Evolutionary conservation across 2,888 invertebrate species (phyloP).

Genomic region (Lochmaea capreae): DNA sequence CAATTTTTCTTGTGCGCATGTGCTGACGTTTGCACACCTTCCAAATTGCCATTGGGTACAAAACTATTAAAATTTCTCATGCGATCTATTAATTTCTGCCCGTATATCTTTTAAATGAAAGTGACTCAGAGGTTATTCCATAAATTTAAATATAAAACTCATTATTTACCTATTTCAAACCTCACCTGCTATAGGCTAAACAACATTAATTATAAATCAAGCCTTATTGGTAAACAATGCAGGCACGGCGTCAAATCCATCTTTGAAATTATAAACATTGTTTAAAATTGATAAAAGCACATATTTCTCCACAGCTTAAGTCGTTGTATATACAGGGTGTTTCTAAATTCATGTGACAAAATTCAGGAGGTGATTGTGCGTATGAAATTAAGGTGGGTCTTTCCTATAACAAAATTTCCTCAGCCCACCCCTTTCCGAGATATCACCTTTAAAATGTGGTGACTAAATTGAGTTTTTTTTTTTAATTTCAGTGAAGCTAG

Average conservation of each 20-base stretch:
- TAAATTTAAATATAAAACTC: background rate
- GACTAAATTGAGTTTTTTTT: no score
- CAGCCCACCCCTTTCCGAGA: no score
- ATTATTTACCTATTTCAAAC: background rate
- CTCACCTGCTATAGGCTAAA: background rate
- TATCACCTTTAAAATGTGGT: no score
- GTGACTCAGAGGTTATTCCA: background rate
- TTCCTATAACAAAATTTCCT: no score
- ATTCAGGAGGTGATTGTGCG: no score
- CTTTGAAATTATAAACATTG: background rate
- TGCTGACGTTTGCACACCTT: background rate
- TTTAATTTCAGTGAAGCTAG: no score
- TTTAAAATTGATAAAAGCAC: no score
- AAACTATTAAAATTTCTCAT: background rate
- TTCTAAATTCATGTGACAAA: no score
- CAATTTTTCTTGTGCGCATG: background rate
- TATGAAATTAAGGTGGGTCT: no score
- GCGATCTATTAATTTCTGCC: background rate
- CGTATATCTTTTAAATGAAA: background rate
- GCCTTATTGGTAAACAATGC: conserved; percentile 3
- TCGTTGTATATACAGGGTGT: no score
- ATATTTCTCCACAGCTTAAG: no score
- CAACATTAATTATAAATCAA: background rate
- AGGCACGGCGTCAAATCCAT: background rate
- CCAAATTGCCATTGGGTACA: background rate